Evolutionary conservation across 2,888 invertebrate genomes (phyloP).

Genomic region (Gasteruption jaculator): DNA sequence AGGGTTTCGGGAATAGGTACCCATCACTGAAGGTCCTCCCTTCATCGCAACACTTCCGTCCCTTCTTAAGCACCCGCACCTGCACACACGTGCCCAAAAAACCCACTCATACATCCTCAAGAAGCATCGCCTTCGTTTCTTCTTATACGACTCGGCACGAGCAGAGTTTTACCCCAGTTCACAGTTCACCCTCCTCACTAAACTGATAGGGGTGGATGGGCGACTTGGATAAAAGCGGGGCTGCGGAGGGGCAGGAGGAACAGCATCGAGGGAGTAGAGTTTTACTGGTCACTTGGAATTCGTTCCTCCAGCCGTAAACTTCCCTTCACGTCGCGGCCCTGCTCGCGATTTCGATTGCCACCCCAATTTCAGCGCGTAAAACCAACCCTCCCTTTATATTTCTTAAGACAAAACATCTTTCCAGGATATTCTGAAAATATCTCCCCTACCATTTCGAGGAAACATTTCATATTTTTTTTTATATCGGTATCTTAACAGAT

Average conservation of each 20-base stretch:
- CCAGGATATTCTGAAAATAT: too few species aligned
- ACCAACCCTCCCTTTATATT: too few species aligned
- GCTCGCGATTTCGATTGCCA: too few species aligned
- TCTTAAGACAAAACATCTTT: too few species aligned
- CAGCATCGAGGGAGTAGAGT: slow-evolving; percentile 12
- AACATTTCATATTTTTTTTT: too few species aligned
- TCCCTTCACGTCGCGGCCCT: too few species aligned
- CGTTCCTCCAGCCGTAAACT: too few species aligned
- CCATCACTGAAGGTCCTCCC: slow-evolving; percentile 26
- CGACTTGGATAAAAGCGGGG: slow-evolving; percentile 3
- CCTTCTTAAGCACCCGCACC: slow-evolving; percentile 27
- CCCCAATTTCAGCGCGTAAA: too few species aligned
- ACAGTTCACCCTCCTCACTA: slow-evolving; percentile 26
- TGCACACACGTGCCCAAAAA: slow-evolving; percentile 31
- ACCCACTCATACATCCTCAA: slow-evolving; percentile 20
- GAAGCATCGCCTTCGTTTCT: slow-evolving; percentile 27
- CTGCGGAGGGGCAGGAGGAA: slow-evolving; percentile 12
- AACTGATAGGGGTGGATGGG: slow-evolving; percentile 6
- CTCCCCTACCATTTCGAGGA: too few species aligned
- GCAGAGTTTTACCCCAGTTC: slow-evolving; percentile 39
- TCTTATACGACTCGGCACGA: slow-evolving; percentile 25
- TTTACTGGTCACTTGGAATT: slow-evolving; percentile 39
- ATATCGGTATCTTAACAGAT: too few species aligned
- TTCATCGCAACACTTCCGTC: slow-evolving; percentile 31
- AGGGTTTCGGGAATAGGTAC: slow-evolving; percentile 8